A percentile compares a stretch with the other conserved stretches of the same genome.
Conservation (phyloP, 2,888 invertebrate genomes). For the Eretmocerus hayati region DNA sequence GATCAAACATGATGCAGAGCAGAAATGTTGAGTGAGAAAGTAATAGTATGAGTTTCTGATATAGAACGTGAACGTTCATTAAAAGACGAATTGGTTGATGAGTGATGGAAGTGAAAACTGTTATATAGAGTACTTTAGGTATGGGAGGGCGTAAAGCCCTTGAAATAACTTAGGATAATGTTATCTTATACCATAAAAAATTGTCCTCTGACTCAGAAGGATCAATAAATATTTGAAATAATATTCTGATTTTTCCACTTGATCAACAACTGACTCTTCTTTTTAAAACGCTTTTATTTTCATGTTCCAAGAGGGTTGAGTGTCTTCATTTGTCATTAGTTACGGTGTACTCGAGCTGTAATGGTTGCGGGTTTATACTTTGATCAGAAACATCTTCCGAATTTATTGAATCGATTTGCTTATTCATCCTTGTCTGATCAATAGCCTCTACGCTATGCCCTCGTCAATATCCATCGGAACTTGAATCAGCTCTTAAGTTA, state of each 20-base stretch:
- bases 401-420: too few species aligned
- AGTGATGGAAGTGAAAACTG: constrained; percentile 40
- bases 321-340: too few species aligned
- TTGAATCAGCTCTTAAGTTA: too few species aligned
- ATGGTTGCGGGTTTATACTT: too few species aligned
- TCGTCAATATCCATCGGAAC: too few species aligned
- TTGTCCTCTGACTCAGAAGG: constrained; percentile 45
- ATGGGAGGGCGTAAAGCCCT: constrained; percentile 40
- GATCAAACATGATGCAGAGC: constrained; percentile 18
- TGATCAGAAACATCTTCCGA: too few species aligned
- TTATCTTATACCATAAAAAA: constrained; percentile 47
- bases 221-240: constrained; percentile 49
- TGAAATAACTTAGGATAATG: constrained; percentile 47
- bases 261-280: too few species aligned
- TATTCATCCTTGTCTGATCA: too few species aligned
- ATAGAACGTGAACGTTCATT: constrained; percentile 26
- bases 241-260: constrained; percentile 21
- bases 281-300: too few species aligned
- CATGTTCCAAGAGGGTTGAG: too few species aligned
- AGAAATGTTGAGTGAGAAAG: constrained; percentile 28
- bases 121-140: constrained; percentile 47
- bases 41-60: constrained; percentile 18
- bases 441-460: too few species aligned
- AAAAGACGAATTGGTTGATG: constrained; percentile 39
- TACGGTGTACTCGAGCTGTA: too few species aligned